These are phyloP conservation scores for Apogon hyalosoma DNA, from an alignment of 2,797 vertebrate genomes.

Conservation along the genomic window DNA sequence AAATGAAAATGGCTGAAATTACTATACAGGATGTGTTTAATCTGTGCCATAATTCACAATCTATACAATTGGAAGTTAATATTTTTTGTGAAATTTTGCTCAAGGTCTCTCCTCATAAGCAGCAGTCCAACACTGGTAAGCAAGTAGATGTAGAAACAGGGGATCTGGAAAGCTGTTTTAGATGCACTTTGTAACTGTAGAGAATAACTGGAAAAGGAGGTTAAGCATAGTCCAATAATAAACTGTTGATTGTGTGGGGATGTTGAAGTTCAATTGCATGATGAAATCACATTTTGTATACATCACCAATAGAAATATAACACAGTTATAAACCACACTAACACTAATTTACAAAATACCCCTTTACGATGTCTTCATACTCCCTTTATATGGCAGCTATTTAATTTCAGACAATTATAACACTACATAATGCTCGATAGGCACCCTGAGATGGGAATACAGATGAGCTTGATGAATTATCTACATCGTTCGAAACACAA, in stretches of 20 bases:
- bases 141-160: conserved; percentile 12
- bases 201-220: conserved; percentile 24
- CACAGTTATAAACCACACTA: conserved; percentile 72
- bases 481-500: conserved; percentile 25
- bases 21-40: conserved; percentile 4
- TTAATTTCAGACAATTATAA: conserved; percentile 53
- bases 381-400: conserved; percentile 47
- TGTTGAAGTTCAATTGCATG: conserved; percentile 43
- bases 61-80: conserved; percentile 16
- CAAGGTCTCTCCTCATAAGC: too few species aligned
- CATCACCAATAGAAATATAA: conserved; percentile 64
- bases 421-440: conserved; percentile 61
- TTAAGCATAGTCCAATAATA: conserved; percentile 29
- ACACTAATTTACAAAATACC: conserved; percentile 74
- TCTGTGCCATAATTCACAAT: background rate
- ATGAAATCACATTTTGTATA: conserved; percentile 63
- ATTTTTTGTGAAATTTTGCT: too few species aligned
- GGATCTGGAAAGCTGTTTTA: conserved; percentile 42
- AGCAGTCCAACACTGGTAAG: conserved; percentile 7
- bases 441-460: conserved; percentile 81
- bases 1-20: conserved; percentile 8
- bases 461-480: conserved; percentile 62
- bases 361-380: conserved; percentile 54
- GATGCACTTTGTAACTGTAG: conserved; percentile 53
- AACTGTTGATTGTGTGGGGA: conserved; percentile 34